Evolutionary conservation across 2,797 vertebrate genomes (phyloP).

Genomic region (Pseudochirops cupreus): DNA sequence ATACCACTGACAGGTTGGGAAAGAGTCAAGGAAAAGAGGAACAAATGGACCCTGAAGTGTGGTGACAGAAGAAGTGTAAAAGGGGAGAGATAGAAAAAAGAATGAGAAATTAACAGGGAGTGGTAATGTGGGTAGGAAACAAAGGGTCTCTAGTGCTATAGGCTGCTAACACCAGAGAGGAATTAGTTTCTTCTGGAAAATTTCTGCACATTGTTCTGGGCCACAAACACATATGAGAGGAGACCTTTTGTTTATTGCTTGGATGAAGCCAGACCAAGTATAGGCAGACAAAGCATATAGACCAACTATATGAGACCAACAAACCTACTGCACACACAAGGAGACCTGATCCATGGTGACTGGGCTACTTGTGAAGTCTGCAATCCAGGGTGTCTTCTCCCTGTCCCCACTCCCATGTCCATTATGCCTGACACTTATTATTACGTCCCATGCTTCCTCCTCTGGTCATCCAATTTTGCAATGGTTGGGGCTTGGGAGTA

Average conservation of each 20-base stretch:
- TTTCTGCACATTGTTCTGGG: not conserved
- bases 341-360: constrained; percentile 53
- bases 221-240: not conserved
- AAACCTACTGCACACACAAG: constrained; percentile 2
- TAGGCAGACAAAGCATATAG: not conserved
- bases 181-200: not conserved
- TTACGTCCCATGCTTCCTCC: not conserved
- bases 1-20: not conserved
- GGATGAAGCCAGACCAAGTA: not conserved
- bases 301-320: not conserved
- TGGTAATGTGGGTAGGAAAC: not conserved
- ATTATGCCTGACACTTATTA: constrained; percentile 9
- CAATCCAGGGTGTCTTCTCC: not conserved
- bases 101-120: too few relatives aligned
- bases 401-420: not conserved
- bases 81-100: not conserved
- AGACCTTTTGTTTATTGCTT: not conserved
- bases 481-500: not conserved
- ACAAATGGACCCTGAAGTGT: not conserved
- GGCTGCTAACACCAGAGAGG: not conserved
- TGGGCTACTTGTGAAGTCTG: constrained; percentile 8
- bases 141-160: not conserved
- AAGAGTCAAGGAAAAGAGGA: not conserved
- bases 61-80: not conserved
- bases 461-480: not conserved